Conservation (phyloP, 2,797 vertebrate species). For the Hydrophis major region DNA sequence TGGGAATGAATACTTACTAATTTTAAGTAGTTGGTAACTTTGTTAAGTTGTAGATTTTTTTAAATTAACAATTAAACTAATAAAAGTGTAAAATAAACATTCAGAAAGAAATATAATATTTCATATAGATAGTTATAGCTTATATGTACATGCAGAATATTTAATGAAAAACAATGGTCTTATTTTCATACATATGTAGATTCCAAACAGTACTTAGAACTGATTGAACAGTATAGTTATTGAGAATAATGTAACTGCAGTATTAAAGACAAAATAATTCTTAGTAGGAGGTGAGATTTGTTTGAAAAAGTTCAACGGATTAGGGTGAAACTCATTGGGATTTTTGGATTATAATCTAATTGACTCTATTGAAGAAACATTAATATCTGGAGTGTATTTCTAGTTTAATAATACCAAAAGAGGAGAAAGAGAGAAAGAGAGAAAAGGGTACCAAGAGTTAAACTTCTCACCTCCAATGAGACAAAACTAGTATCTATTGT, state of each 20-base stretch:
- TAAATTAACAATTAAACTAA: constrained; percentile 15
- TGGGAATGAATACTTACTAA: not conserved
- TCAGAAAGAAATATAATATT: not conserved
- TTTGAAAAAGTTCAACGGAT: not conserved
- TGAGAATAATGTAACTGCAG: not conserved
- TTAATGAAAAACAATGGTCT: constrained; percentile 13
- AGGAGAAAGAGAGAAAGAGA: not conserved
- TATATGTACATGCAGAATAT: not conserved
- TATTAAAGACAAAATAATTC: not conserved
- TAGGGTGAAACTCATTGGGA: not conserved
- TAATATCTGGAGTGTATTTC: not conserved
- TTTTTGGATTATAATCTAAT: not conserved
- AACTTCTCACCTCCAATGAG: not conserved
- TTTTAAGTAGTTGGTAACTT: not conserved
- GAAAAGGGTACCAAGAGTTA: not conserved
- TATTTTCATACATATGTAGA: constrained; percentile 26
- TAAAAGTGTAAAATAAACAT: constrained; percentile 2
- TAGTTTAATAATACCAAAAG: not conserved
- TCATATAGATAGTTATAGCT: not conserved
- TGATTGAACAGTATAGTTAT: constrained; percentile 9
- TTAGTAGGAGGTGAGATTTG: not conserved
- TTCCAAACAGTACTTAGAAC: not conserved
- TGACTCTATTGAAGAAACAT: not conserved
- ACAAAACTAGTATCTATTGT: too few relatives aligned
- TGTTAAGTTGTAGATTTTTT: constrained; percentile 5